phyloP scores from a whole-genome alignment of 2,113 vertebrate species.

The Halichoeres trimaculatus region DNA sequence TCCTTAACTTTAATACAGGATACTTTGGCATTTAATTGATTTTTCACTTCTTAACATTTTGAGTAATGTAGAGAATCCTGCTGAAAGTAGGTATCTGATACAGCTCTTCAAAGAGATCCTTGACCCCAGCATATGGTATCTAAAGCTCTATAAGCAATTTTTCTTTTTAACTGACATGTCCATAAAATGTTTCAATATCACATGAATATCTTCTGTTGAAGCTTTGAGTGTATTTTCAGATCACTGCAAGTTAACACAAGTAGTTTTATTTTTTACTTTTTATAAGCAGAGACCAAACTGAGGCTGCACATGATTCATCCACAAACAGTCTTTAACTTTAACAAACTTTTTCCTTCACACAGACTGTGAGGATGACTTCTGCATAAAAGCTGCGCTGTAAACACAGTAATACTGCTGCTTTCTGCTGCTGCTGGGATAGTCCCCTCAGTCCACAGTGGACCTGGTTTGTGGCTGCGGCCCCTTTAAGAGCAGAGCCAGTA shows the following conservation, averaged over 20 bases:
- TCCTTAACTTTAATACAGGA: too few relatives aligned
- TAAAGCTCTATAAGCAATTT: too few relatives aligned
- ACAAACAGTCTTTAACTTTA: not conserved
- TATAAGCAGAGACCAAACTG: not conserved
- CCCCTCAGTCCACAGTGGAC: constrained; percentile 51
- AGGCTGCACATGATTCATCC: not conserved
- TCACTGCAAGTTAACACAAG: not conserved
- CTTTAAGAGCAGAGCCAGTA: constrained; percentile 89
- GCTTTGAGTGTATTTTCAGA: not conserved
- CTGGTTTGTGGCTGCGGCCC: constrained; percentile 74
- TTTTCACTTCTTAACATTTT: too few relatives aligned
- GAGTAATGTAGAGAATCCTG: too few relatives aligned
- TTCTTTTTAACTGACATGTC: too few relatives aligned
- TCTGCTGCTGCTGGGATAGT: constrained; percentile 25
- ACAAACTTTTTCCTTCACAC: not conserved
- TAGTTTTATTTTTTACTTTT: too few relatives aligned
- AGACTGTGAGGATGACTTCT: not conserved
- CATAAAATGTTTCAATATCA: too few relatives aligned
- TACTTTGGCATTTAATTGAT: too few relatives aligned
- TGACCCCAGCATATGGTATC: too few relatives aligned
- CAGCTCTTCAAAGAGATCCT: too few relatives aligned
- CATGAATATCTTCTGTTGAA: too few relatives aligned
- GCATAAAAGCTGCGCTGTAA: constrained; percentile 18
- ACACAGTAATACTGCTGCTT: not conserved
- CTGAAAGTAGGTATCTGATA: too few relatives aligned